These are phyloP conservation scores for Sminthurinus aureus DNA, from an alignment of 2,888 invertebrate genomes.

Conservation along the genomic window DNA sequence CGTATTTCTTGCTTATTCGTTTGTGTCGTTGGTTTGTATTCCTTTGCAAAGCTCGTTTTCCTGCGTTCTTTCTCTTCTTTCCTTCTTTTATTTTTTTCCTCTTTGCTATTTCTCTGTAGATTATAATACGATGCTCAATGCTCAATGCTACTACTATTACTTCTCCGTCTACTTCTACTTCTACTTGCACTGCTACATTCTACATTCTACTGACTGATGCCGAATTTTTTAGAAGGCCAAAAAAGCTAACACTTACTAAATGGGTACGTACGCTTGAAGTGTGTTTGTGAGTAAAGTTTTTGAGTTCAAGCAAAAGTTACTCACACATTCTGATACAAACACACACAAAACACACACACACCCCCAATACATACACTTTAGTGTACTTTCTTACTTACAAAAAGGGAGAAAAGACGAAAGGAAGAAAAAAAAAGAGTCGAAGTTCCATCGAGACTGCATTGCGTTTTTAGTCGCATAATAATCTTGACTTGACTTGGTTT, in stretches of 20 bases:
- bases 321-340: neutral
- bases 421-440: neutral
- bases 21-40: too few species aligned
- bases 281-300: neutral
- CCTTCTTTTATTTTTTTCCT: neutral
- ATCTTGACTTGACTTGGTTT: neutral
- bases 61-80: neutral
- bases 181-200: neutral
- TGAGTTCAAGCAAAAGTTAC: too few species aligned
- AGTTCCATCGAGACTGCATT: conserved; percentile 8
- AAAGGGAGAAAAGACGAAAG: neutral
- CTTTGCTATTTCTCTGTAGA: neutral
- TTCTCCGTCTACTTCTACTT: neutral
- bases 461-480: conserved; percentile 21
- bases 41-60: neutral
- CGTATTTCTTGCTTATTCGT: too few species aligned
- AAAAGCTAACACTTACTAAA: neutral
- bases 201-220: neutral
- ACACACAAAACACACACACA: neutral
- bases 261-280: conserved; percentile 10
- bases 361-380: neutral
- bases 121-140: neutral
- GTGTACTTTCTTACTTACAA: neutral
- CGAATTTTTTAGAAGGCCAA: conserved; percentile 1
- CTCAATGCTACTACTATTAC: neutral